A percentile compares a stretch with the other conserved stretches of the same genome.
These are phyloP conservation scores for Meloidogyne floridensis DNA, from an alignment of 1,140 invertebrate genomes.

Conservation along the genomic window DNA sequence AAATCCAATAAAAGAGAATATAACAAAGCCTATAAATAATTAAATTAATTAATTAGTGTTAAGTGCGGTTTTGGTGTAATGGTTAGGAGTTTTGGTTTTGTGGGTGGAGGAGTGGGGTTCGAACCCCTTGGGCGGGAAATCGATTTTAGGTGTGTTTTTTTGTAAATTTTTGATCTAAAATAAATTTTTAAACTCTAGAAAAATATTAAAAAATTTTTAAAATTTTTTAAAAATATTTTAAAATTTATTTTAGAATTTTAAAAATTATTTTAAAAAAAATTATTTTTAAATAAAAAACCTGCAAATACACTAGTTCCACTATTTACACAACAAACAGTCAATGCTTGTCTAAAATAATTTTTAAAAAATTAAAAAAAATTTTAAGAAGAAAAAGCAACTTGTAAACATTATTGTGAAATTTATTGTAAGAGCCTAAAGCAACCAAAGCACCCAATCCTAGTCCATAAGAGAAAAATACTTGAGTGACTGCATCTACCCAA, in stretches of 20 bases:
- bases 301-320: slow-evolving; percentile 96
- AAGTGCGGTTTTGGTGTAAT: neutral
- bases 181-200: neutral
- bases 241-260: neutral
- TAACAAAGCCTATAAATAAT: slow-evolving; percentile 77
- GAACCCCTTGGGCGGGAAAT: neutral
- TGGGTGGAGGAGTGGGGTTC: neutral
- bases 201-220: too few species aligned
- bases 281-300: slow-evolving; percentile 64
- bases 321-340: slow-evolving; percentile 92
- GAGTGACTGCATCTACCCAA: slow-evolving; percentile 94
- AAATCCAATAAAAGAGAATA: slow-evolving; percentile 96
- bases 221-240: neutral
- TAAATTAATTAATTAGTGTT: neutral
- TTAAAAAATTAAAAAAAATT: neutral
- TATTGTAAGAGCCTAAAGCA: slow-evolving; percentile 91
- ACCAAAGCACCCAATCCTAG: slow-evolving; percentile 87
- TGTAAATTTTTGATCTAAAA: neutral
- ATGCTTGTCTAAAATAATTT: slow-evolving; percentile 77
- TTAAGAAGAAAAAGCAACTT: slow-evolving; percentile 72
- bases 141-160: neutral
- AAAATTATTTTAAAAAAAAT: neutral
- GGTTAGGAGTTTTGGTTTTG: neutral
- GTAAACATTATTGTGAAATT: slow-evolving; percentile 93
- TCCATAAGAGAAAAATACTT: slow-evolving; percentile 95